These are phyloP conservation scores for Vesta saturnalis DNA, from an alignment of 2,888 invertebrate genomes.

Conservation along the genomic window DNA sequence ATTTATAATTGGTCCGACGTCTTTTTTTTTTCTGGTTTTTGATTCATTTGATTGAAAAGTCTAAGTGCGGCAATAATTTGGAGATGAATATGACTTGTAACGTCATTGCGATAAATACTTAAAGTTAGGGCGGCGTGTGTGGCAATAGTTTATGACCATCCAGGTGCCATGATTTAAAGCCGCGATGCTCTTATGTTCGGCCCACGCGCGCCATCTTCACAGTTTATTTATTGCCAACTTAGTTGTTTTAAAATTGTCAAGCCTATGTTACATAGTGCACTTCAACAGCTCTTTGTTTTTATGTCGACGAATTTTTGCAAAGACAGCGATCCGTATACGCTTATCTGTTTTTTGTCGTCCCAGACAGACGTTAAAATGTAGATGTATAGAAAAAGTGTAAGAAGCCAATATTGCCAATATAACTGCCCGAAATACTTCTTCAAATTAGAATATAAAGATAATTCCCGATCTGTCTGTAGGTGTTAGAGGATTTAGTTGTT, in stretches of 20 bases:
- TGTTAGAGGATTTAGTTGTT: constrained; percentile 15
- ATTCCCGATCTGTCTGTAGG: constrained; percentile 12
- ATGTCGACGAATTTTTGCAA: constrained; percentile 24
- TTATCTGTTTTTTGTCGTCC: no score
- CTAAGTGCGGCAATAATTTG: background rate
- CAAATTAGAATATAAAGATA: constrained; percentile 16
- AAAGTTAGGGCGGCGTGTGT: constrained; percentile 52
- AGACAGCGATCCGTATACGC: constrained; percentile 18
- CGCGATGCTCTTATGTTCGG: constrained; percentile 61
- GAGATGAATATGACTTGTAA: background rate
- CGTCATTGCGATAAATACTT: constrained; percentile 30
- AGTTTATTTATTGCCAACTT: constrained; percentile 60
- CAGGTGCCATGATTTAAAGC: constrained; percentile 61
- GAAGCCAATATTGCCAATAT: constrained; percentile 17
- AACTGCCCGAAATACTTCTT: constrained; percentile 9
- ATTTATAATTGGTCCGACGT: constrained; percentile 30
- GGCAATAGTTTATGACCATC: constrained; percentile 60
- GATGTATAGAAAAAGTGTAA: background rate
- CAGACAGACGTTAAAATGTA: background rate
- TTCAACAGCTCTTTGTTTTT: constrained; percentile 32
- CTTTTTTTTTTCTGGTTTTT: background rate
- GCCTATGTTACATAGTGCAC: constrained; percentile 41
- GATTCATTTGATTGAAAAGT: background rate
- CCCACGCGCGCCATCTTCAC: constrained; percentile 62
- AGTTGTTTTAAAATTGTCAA: constrained; percentile 60